Evolutionary conservation across 2,888 invertebrate genomes (phyloP).

Genomic region (Agrilus cyanescens): DNA sequence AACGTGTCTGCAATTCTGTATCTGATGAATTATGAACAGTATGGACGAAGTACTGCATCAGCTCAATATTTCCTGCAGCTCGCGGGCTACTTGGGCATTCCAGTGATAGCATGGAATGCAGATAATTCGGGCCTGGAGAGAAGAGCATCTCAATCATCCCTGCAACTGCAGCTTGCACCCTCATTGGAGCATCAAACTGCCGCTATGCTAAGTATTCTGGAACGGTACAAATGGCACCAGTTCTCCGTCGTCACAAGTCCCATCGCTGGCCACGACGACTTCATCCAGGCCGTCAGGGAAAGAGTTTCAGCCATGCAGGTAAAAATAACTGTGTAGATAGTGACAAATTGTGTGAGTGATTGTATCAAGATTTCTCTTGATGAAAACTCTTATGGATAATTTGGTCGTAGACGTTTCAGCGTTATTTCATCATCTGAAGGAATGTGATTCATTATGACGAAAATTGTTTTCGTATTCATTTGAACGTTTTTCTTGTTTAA

Average conservation of each 20-base stretch:
- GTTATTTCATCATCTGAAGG: too few species aligned
- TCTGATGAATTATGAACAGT: conserved; percentile 91
- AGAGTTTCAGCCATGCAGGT: conserved; percentile 74
- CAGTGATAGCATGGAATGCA: conserved; percentile 95
- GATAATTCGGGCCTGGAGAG: conserved; percentile 80
- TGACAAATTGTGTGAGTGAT: neutral
- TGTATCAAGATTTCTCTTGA: too few species aligned
- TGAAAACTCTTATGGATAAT: too few species aligned
- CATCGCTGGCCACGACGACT: conserved; percentile 90
- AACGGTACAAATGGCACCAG: conserved; percentile 93
- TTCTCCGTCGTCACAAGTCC: conserved; percentile 89
- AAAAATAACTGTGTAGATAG: neutral
- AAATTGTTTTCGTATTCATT: too few species aligned
- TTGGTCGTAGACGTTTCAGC: too few species aligned
- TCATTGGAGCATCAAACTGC: conserved; percentile 93
- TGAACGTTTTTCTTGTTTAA: neutral
- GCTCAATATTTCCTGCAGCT: conserved; percentile 90
- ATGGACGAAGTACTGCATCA: conserved; percentile 84
- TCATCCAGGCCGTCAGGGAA: conserved; percentile 86
- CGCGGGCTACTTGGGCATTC: conserved; percentile 88
- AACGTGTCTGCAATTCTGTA: conserved; percentile 89
- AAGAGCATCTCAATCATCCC: conserved; percentile 70
- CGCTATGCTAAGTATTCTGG: conserved; percentile 89
- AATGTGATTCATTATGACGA: too few species aligned
- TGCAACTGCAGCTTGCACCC: conserved; percentile 89